Evolutionary conservation across 2,113 vertebrate species (phyloP).

Genomic region (Mobula hypostoma): DNA sequence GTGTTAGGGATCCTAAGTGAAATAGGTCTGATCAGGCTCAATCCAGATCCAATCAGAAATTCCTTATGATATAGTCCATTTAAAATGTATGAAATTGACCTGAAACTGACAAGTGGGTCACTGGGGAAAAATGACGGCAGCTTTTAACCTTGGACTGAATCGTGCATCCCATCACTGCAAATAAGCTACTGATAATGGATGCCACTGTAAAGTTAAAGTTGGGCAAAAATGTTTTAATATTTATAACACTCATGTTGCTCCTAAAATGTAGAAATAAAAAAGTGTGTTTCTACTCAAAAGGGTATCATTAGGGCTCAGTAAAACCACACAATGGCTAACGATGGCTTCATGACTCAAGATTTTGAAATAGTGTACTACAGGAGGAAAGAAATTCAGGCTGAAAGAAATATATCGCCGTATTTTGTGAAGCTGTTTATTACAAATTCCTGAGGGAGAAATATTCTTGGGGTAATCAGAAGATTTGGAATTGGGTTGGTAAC

Average conservation of each 20-base stretch:
- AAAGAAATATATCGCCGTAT: neutral
- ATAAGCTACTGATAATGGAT: conserved; percentile 31
- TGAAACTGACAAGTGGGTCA: conserved; percentile 33
- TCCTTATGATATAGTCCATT: conserved; percentile 28
- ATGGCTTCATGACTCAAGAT: neutral
- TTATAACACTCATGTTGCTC: conserved; percentile 1
- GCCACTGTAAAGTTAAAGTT: neutral
- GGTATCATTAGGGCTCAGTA: neutral
- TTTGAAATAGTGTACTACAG: neutral
- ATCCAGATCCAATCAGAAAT: conserved; percentile 36
- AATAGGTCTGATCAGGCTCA: conserved; percentile 36
- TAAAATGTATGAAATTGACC: conserved; percentile 38
- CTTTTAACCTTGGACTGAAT: conserved; percentile 26
- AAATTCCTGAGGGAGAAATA: neutral
- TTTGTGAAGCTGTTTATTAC: neutral
- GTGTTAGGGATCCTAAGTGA: conserved; percentile 21
- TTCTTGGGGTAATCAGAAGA: neutral
- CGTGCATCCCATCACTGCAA: neutral
- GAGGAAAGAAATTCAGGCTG: no score
- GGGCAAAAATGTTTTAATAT: conserved; percentile 25
- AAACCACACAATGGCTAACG: neutral
- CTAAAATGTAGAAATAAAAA: neutral
- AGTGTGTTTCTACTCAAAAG: neutral
- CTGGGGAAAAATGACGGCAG: conserved; percentile 29
- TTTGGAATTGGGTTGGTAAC: no score